Evolutionary conservation across 2,113 vertebrate genomes (phyloP), one percentile per base, ranked within the genome.

Genomic region (Ellobius talpinus): DNA sequence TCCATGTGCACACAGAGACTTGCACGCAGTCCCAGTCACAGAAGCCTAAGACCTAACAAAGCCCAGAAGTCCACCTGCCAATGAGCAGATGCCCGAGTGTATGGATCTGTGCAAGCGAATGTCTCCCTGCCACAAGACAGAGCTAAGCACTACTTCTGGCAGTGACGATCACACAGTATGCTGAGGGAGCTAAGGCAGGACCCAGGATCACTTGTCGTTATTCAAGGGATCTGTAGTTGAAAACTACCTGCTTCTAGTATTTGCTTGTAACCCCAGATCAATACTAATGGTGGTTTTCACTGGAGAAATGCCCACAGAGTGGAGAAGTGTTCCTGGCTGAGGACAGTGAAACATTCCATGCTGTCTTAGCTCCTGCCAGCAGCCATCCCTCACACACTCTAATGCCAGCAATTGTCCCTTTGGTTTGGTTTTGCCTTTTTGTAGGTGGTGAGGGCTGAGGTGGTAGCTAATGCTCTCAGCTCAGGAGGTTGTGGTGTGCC

Each of bases 11-110:
- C 58, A 36, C 3, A 31, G 10, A 79, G 33, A 17, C 24, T 9
- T 8, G 0, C 3, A 55, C 19, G 2, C 9, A 26, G 33, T 6
- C 6, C 7, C 24, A 3, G 19, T 36, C 42, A 23, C 78, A 24
- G 16, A 1, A 31, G 39, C 52, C 70, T 9, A 13, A 45, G 19
- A 65, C 10, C 0, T 5, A 24, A 47, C 24, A 55, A 9, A 45
- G 19, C 8, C 47, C 39, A 47, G 1, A 14, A 39, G 7, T 77
- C 47, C 36, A 39, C 61, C 7, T 52, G 17, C 52, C 2, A 10
- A 39, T 17, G 31, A 50, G 3, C 8, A 42, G 21, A 10, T n/a
- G 7, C 14, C 36, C 2, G 7, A 26, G 7, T 7, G 33, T 7
- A 12, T 7, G 0, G 50, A 42, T 36, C 42, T 14, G 2, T 33